Conservation (phyloP, 23 tunicate genomes). For the Styela clava region DNA sequence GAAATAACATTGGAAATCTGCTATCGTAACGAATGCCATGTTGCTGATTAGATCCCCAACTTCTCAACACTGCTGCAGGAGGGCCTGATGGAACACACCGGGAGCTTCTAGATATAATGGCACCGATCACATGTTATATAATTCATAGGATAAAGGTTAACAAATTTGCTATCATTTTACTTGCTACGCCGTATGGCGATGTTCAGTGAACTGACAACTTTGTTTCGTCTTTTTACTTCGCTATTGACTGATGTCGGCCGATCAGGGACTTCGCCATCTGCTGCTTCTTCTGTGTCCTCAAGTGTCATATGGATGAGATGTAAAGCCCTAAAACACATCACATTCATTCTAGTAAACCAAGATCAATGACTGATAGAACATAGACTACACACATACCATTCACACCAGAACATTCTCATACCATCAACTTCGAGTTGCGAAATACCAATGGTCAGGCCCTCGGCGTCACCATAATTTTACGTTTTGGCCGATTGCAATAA, state of each 20-base stretch:
- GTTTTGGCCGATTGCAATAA: too few species aligned
- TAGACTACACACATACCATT: too few species aligned
- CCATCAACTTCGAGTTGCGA: too few species aligned
- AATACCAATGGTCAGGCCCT: too few species aligned
- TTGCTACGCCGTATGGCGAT: slow-evolving; percentile 11
- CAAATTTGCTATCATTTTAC: too few species aligned
- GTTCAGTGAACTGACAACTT: slow-evolving; percentile 1
- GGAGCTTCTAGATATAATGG: slow-evolving; percentile 12
- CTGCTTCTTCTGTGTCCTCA: slow-evolving; percentile 1
- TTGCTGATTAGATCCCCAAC: slow-evolving; percentile 2
- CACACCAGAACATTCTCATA: too few species aligned
- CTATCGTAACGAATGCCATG: slow-evolving; percentile 26
- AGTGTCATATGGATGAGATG: slow-evolving; percentile 22
- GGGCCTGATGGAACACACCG: slow-evolving; percentile 13
- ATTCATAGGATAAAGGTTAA: too few species aligned
- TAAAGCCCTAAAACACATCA: slow-evolving; percentile 11
- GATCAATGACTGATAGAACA: background rate
- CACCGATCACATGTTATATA: too few species aligned
- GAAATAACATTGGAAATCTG: slow-evolving; percentile 51
- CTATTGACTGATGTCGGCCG: slow-evolving; percentile 5
- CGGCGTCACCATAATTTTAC: too few species aligned
- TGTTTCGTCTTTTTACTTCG: slow-evolving; percentile 24
- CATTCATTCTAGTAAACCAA: background rate
- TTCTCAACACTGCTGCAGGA: background rate
- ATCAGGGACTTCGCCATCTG: background rate